Conservation (phyloP, 2,888 invertebrate species). For the Slavum lentiscoides region DNA sequence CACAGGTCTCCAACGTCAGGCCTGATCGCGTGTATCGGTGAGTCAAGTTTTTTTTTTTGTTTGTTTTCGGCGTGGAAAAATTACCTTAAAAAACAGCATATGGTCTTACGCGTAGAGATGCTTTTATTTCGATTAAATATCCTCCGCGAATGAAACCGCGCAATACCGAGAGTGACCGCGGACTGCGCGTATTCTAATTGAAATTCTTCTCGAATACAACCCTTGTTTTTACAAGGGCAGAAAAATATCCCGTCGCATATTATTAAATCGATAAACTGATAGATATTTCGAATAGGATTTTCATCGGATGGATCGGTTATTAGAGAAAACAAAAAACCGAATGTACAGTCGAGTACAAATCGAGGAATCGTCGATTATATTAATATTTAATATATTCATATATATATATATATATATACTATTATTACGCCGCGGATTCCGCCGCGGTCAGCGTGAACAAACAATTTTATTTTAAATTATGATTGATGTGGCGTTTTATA, state of each 20-base stretch:
- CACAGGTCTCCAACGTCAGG: no score
- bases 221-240: neutral
- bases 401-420: neutral
- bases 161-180: neutral
- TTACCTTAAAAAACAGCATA: neutral
- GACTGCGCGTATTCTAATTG: slow-evolving; percentile 7
- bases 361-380: neutral
- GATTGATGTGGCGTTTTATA: slow-evolving; percentile 17
- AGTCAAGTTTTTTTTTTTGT: no score
- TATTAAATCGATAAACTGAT: slow-evolving; percentile 6
- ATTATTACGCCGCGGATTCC: slow-evolving; percentile 19
- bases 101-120: neutral
- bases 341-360: neutral
- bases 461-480: slow-evolving; percentile 26
- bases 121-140: slow-evolving; percentile 10
- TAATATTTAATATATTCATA: no score
- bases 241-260: neutral
- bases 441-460: neutral
- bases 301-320: neutral
- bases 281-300: neutral
- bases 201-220: slow-evolving; percentile 13
- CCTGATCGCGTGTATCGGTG: no score
- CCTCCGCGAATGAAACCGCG: neutral
- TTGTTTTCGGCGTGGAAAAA: neutral
- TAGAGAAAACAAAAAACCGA: neutral